phyloP scores from a whole-genome alignment of 2,888 invertebrate genomes.

The Coecobrya sp. region DNA sequence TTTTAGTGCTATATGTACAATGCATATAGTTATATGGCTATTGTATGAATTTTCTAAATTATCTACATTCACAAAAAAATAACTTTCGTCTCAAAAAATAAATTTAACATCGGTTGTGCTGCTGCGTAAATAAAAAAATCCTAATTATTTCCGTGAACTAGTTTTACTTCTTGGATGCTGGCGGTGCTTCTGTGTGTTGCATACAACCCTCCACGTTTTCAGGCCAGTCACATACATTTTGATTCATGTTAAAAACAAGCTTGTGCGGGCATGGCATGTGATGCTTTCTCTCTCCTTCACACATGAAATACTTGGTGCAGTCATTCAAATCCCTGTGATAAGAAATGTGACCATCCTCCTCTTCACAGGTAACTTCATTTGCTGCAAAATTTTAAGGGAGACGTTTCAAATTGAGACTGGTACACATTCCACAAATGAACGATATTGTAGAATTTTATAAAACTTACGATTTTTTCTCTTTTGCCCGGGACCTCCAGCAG shows the following conservation, averaged over 20 bases:
- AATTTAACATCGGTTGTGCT: constrained; percentile 25
- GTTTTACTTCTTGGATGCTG: constrained; percentile 73
- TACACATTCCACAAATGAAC: too few species aligned
- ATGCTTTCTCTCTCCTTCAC: constrained; percentile 97
- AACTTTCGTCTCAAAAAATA: constrained; percentile 24
- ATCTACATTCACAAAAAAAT: background rate
- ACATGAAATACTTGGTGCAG: constrained; percentile 98
- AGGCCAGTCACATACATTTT: constrained; percentile 98
- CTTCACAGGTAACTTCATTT: constrained; percentile 95
- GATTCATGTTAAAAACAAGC: constrained; percentile 96
- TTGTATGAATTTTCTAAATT: constrained; percentile 7
- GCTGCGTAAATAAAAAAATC: constrained; percentile 31
- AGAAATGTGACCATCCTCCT: constrained; percentile 98
- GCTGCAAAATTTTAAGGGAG: constrained; percentile 89
- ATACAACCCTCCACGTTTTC: constrained; percentile 97
- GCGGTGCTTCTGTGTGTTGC: constrained; percentile 83
- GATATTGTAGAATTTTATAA: background rate
- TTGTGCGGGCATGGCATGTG: constrained; percentile 98
- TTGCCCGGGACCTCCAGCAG: constrained; percentile 90
- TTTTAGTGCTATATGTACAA: constrained; percentile 42
- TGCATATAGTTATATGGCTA: constrained; percentile 59
- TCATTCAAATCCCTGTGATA: constrained; percentile 97
- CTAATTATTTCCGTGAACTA: constrained; percentile 35
- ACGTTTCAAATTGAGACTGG: background rate
- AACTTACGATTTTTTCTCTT: constrained; percentile 71